Evolutionary conservation across 35 echinoderm and acorn worm genomes (phyloP).

Genomic region (Eucidaris tribuloides): DNA sequence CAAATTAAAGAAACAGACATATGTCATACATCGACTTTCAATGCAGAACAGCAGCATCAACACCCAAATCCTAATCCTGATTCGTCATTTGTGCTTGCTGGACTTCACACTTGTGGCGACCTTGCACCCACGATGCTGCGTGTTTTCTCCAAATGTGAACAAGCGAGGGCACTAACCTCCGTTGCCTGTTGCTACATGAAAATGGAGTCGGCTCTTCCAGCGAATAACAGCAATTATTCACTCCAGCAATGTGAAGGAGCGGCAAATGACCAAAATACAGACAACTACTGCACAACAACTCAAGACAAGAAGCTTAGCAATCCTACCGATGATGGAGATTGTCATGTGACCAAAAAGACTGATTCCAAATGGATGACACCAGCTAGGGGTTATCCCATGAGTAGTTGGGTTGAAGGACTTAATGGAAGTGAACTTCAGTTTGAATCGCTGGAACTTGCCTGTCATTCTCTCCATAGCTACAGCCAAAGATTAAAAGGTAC

Average conservation of each 20-base stretch:
- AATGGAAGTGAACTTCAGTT: conserved; percentile 33
- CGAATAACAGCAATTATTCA: too few relatives aligned
- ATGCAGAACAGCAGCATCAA: too few relatives aligned
- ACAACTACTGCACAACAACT: too few relatives aligned
- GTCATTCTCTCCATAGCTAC: conserved; percentile 79
- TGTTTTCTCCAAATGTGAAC: conserved; percentile 57
- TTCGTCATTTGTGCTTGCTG: conserved; percentile 56
- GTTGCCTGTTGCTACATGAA: conserved; percentile 89
- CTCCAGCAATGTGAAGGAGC: too few relatives aligned
- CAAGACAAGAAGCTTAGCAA: too few relatives aligned
- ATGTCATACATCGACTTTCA: too few relatives aligned
- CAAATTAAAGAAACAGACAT: too few relatives aligned
- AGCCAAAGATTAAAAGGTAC: conserved; percentile 70
- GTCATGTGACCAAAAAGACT: background rate
- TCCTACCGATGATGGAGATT: too few relatives aligned
- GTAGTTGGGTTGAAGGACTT: conserved; percentile 39
- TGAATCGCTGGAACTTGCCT: conserved; percentile 78
- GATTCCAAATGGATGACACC: background rate
- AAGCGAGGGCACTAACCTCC: conserved; percentile 47
- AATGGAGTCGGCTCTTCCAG: conserved; percentile 48
- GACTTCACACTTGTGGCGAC: conserved; percentile 86
- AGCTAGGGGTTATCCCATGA: conserved; percentile 76
- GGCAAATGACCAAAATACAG: background rate
- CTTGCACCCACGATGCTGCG: conserved; percentile 80
- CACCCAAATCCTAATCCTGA: too few relatives aligned